Conservation (phyloP, 2,113 vertebrate genomes). For the Blennius ocellaris region DNA sequence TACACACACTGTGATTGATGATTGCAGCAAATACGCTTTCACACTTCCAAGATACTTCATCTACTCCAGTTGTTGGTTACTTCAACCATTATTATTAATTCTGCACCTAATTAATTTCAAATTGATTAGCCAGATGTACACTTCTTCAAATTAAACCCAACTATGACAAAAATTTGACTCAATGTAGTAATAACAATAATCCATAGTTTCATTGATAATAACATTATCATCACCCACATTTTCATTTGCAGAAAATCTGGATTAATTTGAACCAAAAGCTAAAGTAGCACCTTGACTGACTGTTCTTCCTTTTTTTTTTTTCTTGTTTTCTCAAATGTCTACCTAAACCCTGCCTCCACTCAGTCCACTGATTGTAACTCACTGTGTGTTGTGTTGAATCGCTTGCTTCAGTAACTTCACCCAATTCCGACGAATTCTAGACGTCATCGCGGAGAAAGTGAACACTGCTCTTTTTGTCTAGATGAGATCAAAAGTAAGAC, state of each 20-base stretch:
- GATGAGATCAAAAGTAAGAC: constrained; percentile 58
- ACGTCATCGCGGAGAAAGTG: constrained; percentile 94
- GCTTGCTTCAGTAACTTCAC: constrained; percentile 92
- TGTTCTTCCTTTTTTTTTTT: background rate
- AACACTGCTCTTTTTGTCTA: constrained; percentile 91
- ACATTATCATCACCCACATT: background rate
- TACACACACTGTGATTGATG: too few relatives aligned
- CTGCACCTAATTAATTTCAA: too few relatives aligned
- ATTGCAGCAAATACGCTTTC: too few relatives aligned
- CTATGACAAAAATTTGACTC: background rate
- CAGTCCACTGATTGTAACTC: constrained; percentile 54
- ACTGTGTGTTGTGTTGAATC: constrained; percentile 88
- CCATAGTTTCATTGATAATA: too few relatives aligned
- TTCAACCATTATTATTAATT: too few relatives aligned
- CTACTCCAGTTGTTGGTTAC: too few relatives aligned
- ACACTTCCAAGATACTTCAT: too few relatives aligned
- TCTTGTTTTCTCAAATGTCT: background rate
- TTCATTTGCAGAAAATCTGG: too few relatives aligned
- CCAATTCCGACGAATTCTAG: constrained; percentile 95
- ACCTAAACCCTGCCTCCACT: background rate
- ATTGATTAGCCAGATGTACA: too few relatives aligned
- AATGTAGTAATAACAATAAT: background rate
- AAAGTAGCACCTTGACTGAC: background rate
- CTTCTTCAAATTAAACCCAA: too few relatives aligned
- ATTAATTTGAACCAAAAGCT: too few relatives aligned